phyloP scores from a whole-genome alignment of 2,113 vertebrate genomes.

The Phainopepla nitens region DNA sequence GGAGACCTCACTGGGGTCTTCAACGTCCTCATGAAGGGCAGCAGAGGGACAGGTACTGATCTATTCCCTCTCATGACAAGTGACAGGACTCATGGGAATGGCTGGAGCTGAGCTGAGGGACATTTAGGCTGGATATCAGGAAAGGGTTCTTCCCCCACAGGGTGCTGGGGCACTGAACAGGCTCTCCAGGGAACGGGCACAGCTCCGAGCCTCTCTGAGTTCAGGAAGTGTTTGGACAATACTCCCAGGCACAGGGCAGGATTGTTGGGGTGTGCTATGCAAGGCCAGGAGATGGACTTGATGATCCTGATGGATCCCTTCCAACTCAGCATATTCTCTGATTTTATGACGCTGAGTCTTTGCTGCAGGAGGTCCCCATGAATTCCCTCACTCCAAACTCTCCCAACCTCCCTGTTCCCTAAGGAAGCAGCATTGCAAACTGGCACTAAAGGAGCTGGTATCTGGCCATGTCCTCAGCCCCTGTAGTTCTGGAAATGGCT shows the following conservation, averaged over 20 bases:
- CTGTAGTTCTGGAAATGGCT: not conserved
- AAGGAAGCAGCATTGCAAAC: not conserved
- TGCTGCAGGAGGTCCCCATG: rapidly evolving
- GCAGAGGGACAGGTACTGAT: not conserved
- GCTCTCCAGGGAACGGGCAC: not conserved
- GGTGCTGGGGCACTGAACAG: not conserved
- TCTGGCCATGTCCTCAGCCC: too few relatives aligned
- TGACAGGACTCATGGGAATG: not conserved
- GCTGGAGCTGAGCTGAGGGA: not conserved
- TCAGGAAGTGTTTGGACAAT: rapidly evolving
- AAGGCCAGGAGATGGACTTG: not conserved
- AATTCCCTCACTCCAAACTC: not conserved
- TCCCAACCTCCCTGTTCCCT: not conserved
- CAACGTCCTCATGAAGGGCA: rapidly evolving
- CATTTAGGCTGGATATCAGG: not conserved
- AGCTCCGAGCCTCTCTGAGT: not conserved
- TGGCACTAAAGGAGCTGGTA: not conserved
- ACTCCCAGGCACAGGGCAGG: not conserved
- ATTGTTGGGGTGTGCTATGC: not conserved
- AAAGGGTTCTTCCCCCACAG: not conserved
- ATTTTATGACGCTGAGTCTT: not conserved
- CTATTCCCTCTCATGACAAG: not conserved
- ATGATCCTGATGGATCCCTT: not conserved
- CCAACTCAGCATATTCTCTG: not conserved
- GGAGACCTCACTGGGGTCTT: not conserved